A percentile compares a stretch with the other conserved stretches of the same genome.
Conservation (phyloP, 2,797 vertebrate genomes). For the Hypotaenidia okinawae region DNA sequence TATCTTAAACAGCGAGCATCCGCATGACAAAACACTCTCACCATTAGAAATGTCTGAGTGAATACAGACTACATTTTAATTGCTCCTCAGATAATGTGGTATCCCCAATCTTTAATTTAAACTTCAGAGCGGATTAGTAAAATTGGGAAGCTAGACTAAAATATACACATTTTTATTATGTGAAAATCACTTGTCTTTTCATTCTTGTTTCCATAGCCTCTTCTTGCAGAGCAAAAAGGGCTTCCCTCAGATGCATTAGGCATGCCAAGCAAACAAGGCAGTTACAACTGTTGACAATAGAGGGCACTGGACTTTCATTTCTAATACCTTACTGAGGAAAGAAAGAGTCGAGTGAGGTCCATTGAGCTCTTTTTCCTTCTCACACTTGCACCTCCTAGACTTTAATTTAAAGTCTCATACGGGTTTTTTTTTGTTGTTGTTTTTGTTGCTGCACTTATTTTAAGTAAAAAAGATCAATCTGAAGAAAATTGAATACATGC, state of each 20-base stretch:
- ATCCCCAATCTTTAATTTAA: neutral
- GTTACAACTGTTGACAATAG: neutral
- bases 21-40: neutral
- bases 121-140: neutral
- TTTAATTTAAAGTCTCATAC: neutral
- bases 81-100: neutral
- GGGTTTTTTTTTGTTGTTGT: no score
- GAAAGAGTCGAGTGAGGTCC: neutral
- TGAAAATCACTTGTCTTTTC: neutral
- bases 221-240: neutral
- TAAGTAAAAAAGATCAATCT: neutral
- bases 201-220: neutral
- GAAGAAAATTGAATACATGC: neutral
- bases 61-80: neutral
- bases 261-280: neutral
- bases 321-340: neutral
- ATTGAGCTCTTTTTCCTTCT: neutral
- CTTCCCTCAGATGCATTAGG: slow-evolving; percentile 19
- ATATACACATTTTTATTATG: neutral
- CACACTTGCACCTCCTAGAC: neutral
- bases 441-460: neutral
- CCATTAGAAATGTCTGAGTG: neutral
- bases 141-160: neutral
- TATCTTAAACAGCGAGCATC: neutral
- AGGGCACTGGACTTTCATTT: slow-evolving; percentile 59